Percentiles rank a stretch among this genome's conserved stretches.
These are phyloP conservation scores for Theristus sp. DNA, from an alignment of 2,888 invertebrate species.

Conservation along the genomic window DNA sequence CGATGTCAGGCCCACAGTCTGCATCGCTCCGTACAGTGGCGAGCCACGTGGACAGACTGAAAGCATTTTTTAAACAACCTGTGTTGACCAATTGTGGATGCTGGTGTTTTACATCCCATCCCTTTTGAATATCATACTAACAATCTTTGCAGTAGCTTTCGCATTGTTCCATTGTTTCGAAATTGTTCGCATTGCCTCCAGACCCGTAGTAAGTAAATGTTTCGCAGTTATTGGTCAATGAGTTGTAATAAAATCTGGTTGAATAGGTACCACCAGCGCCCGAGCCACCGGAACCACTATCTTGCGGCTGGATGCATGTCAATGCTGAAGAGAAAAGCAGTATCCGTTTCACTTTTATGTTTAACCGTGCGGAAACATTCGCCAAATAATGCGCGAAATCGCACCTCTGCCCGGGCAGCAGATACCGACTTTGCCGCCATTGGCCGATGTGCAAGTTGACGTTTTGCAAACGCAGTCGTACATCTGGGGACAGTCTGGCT, in stretches of 20 bases:
- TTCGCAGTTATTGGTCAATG: neutral
- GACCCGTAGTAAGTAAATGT: neutral
- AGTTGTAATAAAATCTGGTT: neutral
- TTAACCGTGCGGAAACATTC: too few relatives aligned
- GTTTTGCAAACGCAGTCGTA: slow-evolving; percentile 15
- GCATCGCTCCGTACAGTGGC: neutral
- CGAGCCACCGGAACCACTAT: neutral
- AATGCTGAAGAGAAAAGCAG: neutral
- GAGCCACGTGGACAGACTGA: neutral
- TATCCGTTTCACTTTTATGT: neutral
- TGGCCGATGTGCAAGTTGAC: neutral
- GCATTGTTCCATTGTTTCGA: neutral
- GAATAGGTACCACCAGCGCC: neutral
- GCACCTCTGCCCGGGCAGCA: slow-evolving; percentile 22
- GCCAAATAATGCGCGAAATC: too few relatives aligned
- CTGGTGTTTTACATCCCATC: too few relatives aligned
- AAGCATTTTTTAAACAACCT: too few relatives aligned
- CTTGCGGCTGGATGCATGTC: neutral
- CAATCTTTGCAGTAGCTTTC: neutral
- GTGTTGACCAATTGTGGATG: too few relatives aligned
- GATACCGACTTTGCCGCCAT: slow-evolving; percentile 11
- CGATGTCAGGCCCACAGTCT: neutral
- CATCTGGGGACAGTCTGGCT: slow-evolving; percentile 14
- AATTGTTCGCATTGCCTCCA: neutral
- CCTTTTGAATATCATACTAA: too few relatives aligned